Evolutionary conservation across 2,113 vertebrate species (phyloP), one percentile per base, ranked within the genome.

Genomic region (Pomatorhinus ruficollis): DNA sequence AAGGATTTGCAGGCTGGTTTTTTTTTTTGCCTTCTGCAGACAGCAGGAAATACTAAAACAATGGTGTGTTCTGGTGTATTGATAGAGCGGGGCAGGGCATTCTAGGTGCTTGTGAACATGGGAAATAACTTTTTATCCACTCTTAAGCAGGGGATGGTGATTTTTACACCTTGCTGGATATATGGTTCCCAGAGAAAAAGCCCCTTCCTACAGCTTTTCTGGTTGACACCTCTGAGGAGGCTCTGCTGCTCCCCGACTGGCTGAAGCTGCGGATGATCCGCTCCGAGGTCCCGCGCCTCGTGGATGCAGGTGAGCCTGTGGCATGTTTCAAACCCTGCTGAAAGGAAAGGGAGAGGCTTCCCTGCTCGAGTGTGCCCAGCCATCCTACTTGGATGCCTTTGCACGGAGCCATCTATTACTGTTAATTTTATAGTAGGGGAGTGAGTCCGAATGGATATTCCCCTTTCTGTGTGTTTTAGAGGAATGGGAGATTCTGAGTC

Each of bases 221-320:
- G 95, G 99, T 99, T 47, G 99, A 99, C 98, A 99, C 99, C 0
- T 99, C 99, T 0, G 99, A 99, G 91, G 99, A 99, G 93, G 99
- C 99, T 1, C 97, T 99, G 71, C 98, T 99, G 72, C 98, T 99
- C 53, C 99, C 99, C 0, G 99, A 99, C 96, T 99, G 99, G 99
- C 98, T 99, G 86, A 99, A 99, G 96, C 98, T 99, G 65, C 98
- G 99, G 18, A 99, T 99, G 99, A 99, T 99, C 83, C 99, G 99
- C 56, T 99, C 99, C 0, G 99, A 99, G 90, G 99, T 99, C 24
- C 98, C 99, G 0, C 98, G 99, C 64, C 97, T 99, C 64, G 99
- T 99, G 33, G 99, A 99, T 28, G 99, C 99, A 54, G 99, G 99
- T 99, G 94, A 24, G 85, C 42, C 45, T 42, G 15, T 10, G 69